Evolutionary conservation across 2,888 invertebrate genomes (phyloP).

Genomic region (Maniola hyperantus): DNA sequence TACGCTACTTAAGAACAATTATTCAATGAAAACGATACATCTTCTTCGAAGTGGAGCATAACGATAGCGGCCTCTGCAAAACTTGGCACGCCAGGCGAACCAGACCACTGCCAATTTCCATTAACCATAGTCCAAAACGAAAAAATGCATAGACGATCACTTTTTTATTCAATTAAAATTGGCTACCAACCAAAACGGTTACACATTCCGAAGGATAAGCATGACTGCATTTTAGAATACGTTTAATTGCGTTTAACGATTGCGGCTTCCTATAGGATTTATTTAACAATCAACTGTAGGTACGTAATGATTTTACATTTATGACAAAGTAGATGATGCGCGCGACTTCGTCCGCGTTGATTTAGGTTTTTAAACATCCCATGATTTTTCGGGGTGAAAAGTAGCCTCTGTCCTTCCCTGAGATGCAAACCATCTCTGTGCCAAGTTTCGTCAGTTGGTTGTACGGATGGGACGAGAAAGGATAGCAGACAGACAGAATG

Average conservation of each 20-base stretch:
- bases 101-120: conserved; percentile 82
- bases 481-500: too few species aligned
- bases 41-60: conserved; percentile 75
- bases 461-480: too few species aligned
- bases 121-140: conserved; percentile 82
- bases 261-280: conserved; percentile 41
- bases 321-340: not conserved
- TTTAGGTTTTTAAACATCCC: too few species aligned
- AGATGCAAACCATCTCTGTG: too few species aligned
- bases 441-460: too few species aligned
- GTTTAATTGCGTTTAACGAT: conserved; percentile 41
- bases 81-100: conserved; percentile 76
- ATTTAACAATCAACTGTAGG: conserved; percentile 29
- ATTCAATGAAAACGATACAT: conserved; percentile 80
- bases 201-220: conserved; percentile 44
- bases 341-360: too few species aligned
- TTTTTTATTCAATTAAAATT: conserved; percentile 83
- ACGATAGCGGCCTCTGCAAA: conserved; percentile 80
- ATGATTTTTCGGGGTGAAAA: too few species aligned
- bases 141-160: conserved; percentile 81
- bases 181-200: conserved; percentile 63
- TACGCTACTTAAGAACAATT: conserved; percentile 55
- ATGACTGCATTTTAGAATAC: conserved; percentile 42
- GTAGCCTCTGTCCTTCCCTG: too few species aligned
- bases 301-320: not conserved